phyloP scores from a whole-genome alignment of 2,113 vertebrate species.

The Jaculus jaculus region DNA sequence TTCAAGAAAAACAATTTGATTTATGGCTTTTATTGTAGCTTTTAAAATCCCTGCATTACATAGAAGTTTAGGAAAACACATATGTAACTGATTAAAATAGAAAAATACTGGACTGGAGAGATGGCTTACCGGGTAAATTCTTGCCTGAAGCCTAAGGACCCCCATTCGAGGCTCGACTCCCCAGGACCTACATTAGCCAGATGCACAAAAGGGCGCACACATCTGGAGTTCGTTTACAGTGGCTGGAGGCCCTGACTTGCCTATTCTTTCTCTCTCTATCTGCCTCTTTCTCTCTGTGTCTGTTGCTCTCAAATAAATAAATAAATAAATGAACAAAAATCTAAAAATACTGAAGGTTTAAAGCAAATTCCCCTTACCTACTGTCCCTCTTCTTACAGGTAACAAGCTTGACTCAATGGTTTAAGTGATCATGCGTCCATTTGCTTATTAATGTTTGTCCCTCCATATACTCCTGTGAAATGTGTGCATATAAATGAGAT shows the following conservation, averaged over 20 bases:
- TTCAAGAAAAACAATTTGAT: background rate
- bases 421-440: background rate
- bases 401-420: background rate
- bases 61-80: conserved; percentile 6
- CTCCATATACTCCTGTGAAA: conserved; percentile 11
- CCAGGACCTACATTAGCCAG: too few species aligned
- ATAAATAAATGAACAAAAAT: too few species aligned
- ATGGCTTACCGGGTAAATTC: too few species aligned
- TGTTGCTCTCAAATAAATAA: too few species aligned
- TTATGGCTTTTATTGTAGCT: background rate
- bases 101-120: too few species aligned
- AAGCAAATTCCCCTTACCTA: background rate
- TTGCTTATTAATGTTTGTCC: background rate
- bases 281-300: too few species aligned
- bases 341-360: background rate
- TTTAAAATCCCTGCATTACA: background rate
- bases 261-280: too few species aligned
- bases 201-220: too few species aligned
- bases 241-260: too few species aligned
- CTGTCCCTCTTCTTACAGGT: background rate
- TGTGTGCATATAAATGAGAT: background rate
- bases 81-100: conserved; percentile 29
- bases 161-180: too few species aligned
- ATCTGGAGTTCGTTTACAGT: too few species aligned
- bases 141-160: too few species aligned